Conservation (phyloP, 2,113 vertebrate genomes). For the Salminus brasiliensis region DNA sequence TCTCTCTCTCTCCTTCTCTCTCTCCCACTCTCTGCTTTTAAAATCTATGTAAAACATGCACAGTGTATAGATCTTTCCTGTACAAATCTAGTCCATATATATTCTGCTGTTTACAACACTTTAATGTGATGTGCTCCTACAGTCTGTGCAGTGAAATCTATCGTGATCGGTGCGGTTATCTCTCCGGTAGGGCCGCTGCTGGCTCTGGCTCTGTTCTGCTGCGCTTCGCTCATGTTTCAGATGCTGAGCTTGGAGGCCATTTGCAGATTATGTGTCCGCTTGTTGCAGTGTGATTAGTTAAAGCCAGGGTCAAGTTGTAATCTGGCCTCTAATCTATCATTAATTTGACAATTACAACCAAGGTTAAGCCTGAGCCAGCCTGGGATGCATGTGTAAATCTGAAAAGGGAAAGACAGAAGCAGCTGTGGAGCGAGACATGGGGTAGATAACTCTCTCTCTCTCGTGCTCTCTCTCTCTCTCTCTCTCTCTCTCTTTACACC, state of each 20-base stretch:
- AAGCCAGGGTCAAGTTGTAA: conserved; percentile 32
- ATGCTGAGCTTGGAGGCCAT: not conserved
- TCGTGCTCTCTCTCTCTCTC: conserved; percentile 22
- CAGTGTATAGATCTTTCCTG: conserved; percentile 16
- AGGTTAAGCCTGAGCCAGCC: conserved; percentile 31
- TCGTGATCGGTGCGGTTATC: not conserved
- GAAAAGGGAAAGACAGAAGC: conserved; percentile 17
- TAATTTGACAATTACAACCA: conserved; percentile 49
- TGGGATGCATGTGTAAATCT: conserved; percentile 19
- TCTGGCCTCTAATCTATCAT: conserved; percentile 34
- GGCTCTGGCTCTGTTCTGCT: not conserved
- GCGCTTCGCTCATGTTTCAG: not conserved
- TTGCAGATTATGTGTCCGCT: conserved; percentile 34
- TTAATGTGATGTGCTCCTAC: not conserved
- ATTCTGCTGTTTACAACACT: not conserved
- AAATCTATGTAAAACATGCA: conserved; percentile 39
- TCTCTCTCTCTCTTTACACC: conserved; percentile 63
- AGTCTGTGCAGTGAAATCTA: not conserved
- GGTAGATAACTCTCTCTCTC: not conserved
- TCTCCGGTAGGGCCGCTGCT: not conserved
- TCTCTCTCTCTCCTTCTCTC: conserved; percentile 59
- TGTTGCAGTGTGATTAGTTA: conserved; percentile 17
- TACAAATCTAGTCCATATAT: not conserved
- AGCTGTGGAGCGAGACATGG: conserved; percentile 35
- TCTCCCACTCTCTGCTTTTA: conserved; percentile 47